These are phyloP conservation scores for Heliconius hewitsoni DNA, from an alignment of 1,140 invertebrate genomes.

Conservation along the genomic window DNA sequence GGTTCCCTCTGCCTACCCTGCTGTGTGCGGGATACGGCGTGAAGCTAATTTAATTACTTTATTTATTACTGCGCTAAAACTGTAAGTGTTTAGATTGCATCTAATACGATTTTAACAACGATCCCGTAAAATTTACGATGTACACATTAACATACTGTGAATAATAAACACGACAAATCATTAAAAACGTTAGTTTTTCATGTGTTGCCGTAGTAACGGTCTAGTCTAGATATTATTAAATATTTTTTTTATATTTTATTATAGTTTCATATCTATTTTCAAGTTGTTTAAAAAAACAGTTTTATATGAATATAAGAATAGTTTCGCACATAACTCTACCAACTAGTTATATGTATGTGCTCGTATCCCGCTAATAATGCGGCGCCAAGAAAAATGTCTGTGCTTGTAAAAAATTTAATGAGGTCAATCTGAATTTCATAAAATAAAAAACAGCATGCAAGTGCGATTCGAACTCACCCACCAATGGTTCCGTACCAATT, in stretches of 20 bases:
- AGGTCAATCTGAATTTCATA: no score
- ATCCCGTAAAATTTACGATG: slow-evolving; percentile 35
- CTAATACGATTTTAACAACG: slow-evolving; percentile 33
- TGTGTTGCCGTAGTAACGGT: slow-evolving; percentile 6
- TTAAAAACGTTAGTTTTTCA: slow-evolving; percentile 20
- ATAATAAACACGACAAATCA: slow-evolving; percentile 18
- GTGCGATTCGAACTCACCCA: no score
- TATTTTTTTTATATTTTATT: slow-evolving; percentile 1
- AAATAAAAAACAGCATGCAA: no score
- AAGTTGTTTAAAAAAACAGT: not conserved
- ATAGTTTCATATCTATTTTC: not conserved
- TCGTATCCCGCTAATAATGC: not conserved
- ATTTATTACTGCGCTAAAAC: slow-evolving; percentile 23
- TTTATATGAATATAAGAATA: slow-evolving; percentile 6
- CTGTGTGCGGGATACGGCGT: no score
- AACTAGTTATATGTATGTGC: no score
- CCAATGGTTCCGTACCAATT: no score
- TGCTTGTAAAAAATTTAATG: not conserved
- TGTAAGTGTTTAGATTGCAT: slow-evolving; percentile 18
- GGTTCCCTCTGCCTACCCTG: no score
- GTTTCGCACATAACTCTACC: not conserved
- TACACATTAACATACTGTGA: slow-evolving; percentile 19
- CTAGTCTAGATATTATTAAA: not conserved
- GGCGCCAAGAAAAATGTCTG: not conserved
- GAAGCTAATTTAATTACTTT: not conserved